A percentile compares a stretch with the other conserved stretches of the same genome.
phyloP scores from a whole-genome alignment of 2,113 vertebrate species.

The Zosterops borbonicus region DNA sequence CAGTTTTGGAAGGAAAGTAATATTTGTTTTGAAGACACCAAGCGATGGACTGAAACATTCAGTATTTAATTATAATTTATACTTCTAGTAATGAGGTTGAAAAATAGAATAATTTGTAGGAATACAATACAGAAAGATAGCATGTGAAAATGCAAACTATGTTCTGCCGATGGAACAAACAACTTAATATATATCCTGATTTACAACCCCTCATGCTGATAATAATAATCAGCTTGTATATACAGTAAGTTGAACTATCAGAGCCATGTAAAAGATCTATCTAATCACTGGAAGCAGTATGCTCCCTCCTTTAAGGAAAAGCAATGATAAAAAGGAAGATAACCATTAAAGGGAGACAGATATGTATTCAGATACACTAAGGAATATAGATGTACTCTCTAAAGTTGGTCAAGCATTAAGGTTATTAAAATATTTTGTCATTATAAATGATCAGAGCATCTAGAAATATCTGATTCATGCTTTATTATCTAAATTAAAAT shows the following conservation, averaged over 20 bases:
- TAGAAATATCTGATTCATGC: slow-evolving; percentile 5
- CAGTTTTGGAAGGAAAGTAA: neutral
- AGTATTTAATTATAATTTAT: neutral
- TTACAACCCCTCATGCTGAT: neutral
- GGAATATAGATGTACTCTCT: neutral
- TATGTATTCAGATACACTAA: neutral
- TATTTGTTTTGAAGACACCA: neutral
- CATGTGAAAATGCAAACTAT: neutral
- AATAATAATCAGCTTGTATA: neutral
- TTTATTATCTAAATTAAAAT: slow-evolving; percentile 42
- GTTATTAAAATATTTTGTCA: slow-evolving; percentile 40
- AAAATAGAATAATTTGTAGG: neutral
- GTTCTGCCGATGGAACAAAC: neutral
- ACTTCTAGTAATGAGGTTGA: neutral
- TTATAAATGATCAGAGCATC: slow-evolving; percentile 22
- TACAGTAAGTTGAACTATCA: neutral
- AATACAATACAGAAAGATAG: neutral
- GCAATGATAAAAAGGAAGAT: neutral
- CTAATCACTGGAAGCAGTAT: neutral
- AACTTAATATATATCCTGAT: neutral
- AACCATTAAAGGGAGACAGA: neutral
- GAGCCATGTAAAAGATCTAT: neutral
- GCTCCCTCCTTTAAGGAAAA: neutral
- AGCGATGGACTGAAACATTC: neutral
- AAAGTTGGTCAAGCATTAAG: neutral